Conservation (phyloP, 2,113 vertebrate species). For the Sylvietta virens region DNA sequence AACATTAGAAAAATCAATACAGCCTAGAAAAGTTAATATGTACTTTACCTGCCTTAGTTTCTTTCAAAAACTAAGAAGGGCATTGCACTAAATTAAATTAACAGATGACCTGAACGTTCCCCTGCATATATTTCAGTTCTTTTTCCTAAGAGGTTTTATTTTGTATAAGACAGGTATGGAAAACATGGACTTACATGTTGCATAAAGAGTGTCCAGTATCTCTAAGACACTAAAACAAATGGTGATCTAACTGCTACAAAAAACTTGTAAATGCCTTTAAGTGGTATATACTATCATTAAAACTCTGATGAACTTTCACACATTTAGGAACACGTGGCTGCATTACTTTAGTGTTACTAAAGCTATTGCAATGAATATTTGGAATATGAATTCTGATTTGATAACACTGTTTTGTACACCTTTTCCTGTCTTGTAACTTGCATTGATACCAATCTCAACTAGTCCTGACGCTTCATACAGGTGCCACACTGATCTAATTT, state of each 20-base stretch:
- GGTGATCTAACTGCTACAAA: not conserved
- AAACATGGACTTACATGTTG: not conserved
- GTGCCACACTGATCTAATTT: not conserved
- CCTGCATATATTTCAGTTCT: not conserved
- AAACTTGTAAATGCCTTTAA: not conserved
- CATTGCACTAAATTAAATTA: not conserved
- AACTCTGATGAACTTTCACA: not conserved
- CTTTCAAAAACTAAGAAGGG: not conserved
- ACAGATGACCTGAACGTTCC: not conserved
- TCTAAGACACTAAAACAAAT: not conserved
- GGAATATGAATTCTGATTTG: not conserved
- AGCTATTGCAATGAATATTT: not conserved
- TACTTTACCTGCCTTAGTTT: not conserved
- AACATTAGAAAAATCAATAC: slow-evolving; percentile 10
- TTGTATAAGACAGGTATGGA: not conserved
- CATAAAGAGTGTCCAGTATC: not conserved
- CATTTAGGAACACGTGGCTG: not conserved
- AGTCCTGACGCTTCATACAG: not conserved
- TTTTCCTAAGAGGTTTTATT: not conserved
- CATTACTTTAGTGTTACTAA: not conserved
- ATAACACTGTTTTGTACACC: not conserved
- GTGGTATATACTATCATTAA: not conserved
- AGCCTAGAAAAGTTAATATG: not conserved
- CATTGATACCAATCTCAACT: not conserved
- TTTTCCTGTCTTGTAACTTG: not conserved